Evolutionary conservation across 1,140 invertebrate genomes (phyloP), one percentile per base, ranked within the genome.

Genomic region (Bombyx mori): DNA sequence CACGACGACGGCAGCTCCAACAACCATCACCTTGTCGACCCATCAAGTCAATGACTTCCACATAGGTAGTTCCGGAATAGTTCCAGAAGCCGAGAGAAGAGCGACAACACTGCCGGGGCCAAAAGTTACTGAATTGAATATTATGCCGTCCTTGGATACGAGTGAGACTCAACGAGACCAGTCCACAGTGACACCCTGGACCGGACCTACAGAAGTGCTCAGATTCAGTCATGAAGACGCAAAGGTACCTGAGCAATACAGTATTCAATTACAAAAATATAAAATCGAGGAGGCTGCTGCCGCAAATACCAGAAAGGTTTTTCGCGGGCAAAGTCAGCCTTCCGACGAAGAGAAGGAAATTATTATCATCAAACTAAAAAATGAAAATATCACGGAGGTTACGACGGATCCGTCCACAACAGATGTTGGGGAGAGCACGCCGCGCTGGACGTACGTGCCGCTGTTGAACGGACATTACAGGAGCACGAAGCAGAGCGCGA

Each of bases 381-480:
- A 82, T 60, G 62, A 59, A 44, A 54, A 53, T 43, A 56, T 63
- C 51, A 56, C 63, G 54, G 66, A 62, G 3, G 72, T 69, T 7
- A 73, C 65, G 22, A 52, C 35, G 12, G 43, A 42, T 47, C 10
- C 8, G 44, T 59, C 35, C n/a, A 57, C 49, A 49, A 42, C 49
- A 51, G 44, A 45, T 44, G 8, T 50, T 50, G 68, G 69, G 22
- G 73, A 64, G 52, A 61, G 43, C 7, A 66, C 68, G 43, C 61
- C 54, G 47, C 55, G 59, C 47, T 58, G 67, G 45, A 75, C 77
- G 1, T 82, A 82, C 45, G 77, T 81, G 10, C 82, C 79, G 22
- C 80, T 77, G 54, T 73, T 78, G 49, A 86, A 86, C 55, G 79
- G 83, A 44, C 83, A 86, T 54, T 83, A 86, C 44, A 73, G 79